Conservation (phyloP, 2,888 invertebrate species). For the Caradrina clavipalpis region DNA sequence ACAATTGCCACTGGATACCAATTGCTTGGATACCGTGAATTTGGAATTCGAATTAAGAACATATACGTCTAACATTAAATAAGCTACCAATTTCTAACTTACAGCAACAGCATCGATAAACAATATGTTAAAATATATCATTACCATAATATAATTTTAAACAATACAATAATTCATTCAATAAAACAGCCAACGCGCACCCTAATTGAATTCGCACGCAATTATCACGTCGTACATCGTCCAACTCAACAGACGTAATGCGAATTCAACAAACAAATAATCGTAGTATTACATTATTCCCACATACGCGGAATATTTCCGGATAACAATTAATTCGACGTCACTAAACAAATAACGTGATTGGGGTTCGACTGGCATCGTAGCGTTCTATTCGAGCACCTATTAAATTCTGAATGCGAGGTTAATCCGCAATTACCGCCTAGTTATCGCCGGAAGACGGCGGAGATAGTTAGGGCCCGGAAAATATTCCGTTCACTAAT, state of each 20-base stretch:
- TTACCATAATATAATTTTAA: constrained; percentile 32
- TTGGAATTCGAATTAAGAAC: constrained; percentile 1
- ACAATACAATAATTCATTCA: constrained; percentile 45
- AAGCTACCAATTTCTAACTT: not conserved
- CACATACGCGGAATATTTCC: constrained; percentile 74
- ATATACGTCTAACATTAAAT: constrained; percentile 1
- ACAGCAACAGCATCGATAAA: not conserved
- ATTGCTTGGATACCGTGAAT: constrained; percentile 33
- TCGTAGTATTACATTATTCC: constrained; percentile 57
- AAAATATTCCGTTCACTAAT: constrained; percentile 91
- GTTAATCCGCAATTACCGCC: constrained; percentile 90
- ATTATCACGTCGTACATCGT: constrained; percentile 54
- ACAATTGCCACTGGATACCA: constrained; percentile 76
- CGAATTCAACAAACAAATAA: constrained; percentile 61
- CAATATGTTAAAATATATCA: constrained; percentile 32
- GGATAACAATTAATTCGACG: constrained; percentile 84
- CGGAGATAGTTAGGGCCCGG: constrained; percentile 91
- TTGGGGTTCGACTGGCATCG: constrained; percentile 78
- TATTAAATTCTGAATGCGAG: constrained; percentile 90
- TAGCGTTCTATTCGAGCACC: constrained; percentile 82
- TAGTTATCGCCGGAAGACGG: constrained; percentile 91
- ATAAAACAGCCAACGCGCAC: constrained; percentile 48
- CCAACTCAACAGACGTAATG: constrained; percentile 51
- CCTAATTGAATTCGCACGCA: constrained; percentile 48
- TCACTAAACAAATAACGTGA: constrained; percentile 86